A percentile compares a stretch with the other conserved stretches of the same genome.
phyloP scores from a whole-genome alignment of 2,113 vertebrate species.

The Nestor notabilis region DNA sequence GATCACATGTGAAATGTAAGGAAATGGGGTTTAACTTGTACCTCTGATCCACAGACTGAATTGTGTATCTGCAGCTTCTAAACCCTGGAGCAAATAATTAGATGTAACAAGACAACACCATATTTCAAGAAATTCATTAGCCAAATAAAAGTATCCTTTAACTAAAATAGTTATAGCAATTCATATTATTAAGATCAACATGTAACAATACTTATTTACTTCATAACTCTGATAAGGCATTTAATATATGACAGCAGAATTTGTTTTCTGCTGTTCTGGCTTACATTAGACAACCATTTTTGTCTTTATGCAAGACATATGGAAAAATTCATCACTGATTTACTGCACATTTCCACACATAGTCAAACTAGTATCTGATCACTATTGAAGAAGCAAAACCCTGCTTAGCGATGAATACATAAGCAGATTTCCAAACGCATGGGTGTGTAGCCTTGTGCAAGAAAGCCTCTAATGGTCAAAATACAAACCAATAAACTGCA shows the following conservation, averaged over 20 bases:
- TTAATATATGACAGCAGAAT: neutral
- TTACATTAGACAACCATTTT: slow-evolving; percentile 43
- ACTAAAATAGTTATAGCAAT: neutral
- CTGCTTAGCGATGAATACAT: neutral
- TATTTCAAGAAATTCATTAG: neutral
- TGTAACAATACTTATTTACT: neutral
- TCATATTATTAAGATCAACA: neutral
- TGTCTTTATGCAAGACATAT: slow-evolving; percentile 30
- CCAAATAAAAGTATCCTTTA: neutral
- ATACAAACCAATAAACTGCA: neutral
- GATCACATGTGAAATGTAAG: neutral
- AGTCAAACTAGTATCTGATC: slow-evolving; percentile 29
- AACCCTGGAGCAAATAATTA: neutral
- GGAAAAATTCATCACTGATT: slow-evolving; percentile 59
- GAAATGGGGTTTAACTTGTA: neutral
- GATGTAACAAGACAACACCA: neutral
- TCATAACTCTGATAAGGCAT: neutral
- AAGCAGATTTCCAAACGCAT: slow-evolving; percentile 11
- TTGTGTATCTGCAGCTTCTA: neutral
- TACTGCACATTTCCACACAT: slow-evolving; percentile 42
- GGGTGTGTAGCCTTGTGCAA: neutral
- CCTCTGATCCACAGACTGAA: neutral
- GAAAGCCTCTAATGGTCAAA: neutral
- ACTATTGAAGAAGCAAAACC: neutral
- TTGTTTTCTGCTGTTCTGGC: slow-evolving; percentile 42